phyloP scores from a whole-genome alignment of 2,113 vertebrate genomes.

The Hippolais icterina region DNA sequence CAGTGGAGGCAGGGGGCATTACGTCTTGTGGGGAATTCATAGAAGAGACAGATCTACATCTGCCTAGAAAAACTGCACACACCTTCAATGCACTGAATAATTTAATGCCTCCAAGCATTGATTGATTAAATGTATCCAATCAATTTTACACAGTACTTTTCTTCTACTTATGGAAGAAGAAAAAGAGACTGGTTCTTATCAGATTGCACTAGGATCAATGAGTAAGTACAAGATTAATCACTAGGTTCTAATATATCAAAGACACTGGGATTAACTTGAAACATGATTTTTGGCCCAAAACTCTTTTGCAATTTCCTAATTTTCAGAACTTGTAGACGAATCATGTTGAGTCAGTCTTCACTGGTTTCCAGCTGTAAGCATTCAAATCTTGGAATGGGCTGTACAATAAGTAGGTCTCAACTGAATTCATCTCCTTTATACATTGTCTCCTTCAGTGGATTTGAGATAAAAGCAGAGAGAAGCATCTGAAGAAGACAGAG shows the following conservation, averaged over 20 bases:
- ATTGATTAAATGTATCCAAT: background rate
- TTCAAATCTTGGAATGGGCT: background rate
- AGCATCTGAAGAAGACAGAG: background rate
- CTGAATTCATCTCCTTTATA: background rate
- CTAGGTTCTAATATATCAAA: background rate
- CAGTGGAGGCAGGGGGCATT: background rate
- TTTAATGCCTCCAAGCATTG: background rate
- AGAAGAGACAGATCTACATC: background rate
- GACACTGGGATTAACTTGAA: background rate
- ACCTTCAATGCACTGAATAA: background rate
- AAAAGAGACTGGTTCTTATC: background rate
- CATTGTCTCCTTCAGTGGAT: background rate
- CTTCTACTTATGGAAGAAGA: background rate
- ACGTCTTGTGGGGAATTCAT: background rate
- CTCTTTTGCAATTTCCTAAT: background rate
- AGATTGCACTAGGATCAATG: background rate
- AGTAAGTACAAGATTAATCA: background rate
- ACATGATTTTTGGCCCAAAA: background rate
- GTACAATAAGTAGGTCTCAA: background rate
- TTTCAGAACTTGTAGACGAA: background rate
- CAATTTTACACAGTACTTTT: background rate
- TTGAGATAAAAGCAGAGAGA: background rate
- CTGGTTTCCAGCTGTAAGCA: background rate
- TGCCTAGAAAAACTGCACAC: background rate
- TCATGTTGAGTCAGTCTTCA: background rate